These are phyloP conservation scores for Timema cristinae DNA, from an alignment of 2,888 invertebrate genomes.

Conservation along the genomic window DNA sequence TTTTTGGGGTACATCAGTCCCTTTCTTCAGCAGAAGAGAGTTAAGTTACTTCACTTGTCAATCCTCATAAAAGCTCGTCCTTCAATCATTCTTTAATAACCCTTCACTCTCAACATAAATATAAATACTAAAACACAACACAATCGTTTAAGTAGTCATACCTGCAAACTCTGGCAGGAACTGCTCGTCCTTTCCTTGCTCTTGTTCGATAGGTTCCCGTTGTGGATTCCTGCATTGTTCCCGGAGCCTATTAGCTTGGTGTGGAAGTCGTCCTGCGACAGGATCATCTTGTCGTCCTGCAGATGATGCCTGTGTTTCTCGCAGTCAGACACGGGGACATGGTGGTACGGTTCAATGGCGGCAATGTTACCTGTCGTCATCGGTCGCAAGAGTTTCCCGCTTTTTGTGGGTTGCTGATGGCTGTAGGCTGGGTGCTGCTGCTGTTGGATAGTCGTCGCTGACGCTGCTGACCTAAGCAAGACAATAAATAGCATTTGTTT, in stretches of 20 bases:
- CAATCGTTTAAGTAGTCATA: no score
- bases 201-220: slow-evolving; percentile 18
- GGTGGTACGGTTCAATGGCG: slow-evolving; percentile 83
- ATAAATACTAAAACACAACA: no score
- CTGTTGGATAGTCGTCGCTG: slow-evolving; percentile 38
- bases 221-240: slow-evolving; percentile 8
- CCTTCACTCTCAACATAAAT: no score
- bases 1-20: no score
- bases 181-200: slow-evolving; percentile 50
- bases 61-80: no score
- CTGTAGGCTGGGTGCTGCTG: slow-evolving; percentile 41
- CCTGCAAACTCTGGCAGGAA: slow-evolving; percentile 61
- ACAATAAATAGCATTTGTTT: no score
- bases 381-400: slow-evolving; percentile 35
- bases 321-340: slow-evolving; percentile 59
- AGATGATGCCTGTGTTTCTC: slow-evolving; percentile 52
- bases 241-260: slow-evolving; percentile 22
- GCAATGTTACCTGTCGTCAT: slow-evolving; percentile 74
- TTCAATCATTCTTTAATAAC: no score
- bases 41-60: no score
- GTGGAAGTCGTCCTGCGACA: slow-evolving; percentile 30
- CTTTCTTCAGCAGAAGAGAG: no score
- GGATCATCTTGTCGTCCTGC: slow-evolving; percentile 40
- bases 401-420: not conserved
- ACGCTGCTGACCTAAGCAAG: slow-evolving; percentile 35